phyloP scores from a whole-genome alignment of 2,113 vertebrate species.

The Chionodraco myersi region DNA sequence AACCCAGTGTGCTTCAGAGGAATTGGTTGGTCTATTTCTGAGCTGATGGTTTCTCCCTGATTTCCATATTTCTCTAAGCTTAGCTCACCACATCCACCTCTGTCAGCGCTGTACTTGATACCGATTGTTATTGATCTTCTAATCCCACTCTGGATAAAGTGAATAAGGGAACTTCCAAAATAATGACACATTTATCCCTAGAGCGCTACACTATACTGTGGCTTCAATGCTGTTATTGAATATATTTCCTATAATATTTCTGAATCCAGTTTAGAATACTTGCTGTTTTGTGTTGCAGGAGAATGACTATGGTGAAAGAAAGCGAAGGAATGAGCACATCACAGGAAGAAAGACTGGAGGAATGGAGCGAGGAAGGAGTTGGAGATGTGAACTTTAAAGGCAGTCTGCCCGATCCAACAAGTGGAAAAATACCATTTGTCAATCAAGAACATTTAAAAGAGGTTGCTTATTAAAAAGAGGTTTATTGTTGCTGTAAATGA shows the following conservation, averaged over 20 bases:
- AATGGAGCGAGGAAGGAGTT: neutral
- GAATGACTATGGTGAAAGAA: neutral
- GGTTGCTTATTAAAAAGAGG: conserved; percentile 44
- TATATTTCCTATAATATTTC: neutral
- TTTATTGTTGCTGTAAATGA: conserved; percentile 70
- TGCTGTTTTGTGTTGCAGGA: conserved; percentile 43
- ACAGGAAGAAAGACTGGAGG: conserved; percentile 35
- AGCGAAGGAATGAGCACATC: neutral
- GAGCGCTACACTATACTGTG: too few relatives aligned
- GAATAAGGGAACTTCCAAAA: too few relatives aligned
- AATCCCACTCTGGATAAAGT: too few relatives aligned
- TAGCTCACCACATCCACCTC: too few relatives aligned
- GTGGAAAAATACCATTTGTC: conserved; percentile 32
- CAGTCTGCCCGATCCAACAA: conserved; percentile 6
- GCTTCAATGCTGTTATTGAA: neutral
- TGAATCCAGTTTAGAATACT: neutral
- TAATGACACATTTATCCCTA: too few relatives aligned
- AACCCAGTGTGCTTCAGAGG: too few relatives aligned
- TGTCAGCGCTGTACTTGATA: too few relatives aligned
- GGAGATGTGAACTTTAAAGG: conserved; percentile 34
- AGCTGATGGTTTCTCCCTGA: too few relatives aligned
- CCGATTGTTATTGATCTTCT: too few relatives aligned
- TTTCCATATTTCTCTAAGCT: too few relatives aligned
- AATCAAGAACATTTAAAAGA: conserved; percentile 62
- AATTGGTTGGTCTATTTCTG: too few relatives aligned